Conservation (phyloP, 2,113 vertebrate species). For the Naja naja region DNA sequence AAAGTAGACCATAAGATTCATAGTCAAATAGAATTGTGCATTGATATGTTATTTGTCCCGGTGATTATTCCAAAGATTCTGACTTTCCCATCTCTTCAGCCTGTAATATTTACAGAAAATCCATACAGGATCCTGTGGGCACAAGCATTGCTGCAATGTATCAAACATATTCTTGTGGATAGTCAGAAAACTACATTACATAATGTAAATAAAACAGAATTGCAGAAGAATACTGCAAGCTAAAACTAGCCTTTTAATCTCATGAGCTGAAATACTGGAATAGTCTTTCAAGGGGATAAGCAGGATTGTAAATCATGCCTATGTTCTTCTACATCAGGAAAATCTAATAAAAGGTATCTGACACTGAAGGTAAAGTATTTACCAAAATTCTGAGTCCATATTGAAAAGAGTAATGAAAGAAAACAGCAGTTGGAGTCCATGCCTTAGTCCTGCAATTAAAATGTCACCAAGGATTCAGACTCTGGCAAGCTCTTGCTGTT, state of each 20-base stretch:
- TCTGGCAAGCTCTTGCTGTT: neutral
- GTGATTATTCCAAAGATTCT: slow-evolving; percentile 1
- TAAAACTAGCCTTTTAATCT: neutral
- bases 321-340: neutral
- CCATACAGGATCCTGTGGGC: neutral
- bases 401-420: neutral
- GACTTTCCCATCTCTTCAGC: neutral
- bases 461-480: neutral
- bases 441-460: slow-evolving; percentile 3
- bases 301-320: neutral
- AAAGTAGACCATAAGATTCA: neutral
- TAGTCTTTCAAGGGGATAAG: neutral
- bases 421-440: neutral
- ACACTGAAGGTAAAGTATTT: neutral
- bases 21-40: neutral
- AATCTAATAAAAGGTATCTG: neutral
- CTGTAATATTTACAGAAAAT: neutral
- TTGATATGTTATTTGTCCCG: neutral
- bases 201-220: neutral
- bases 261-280: neutral
- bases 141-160: neutral
- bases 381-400: neutral
- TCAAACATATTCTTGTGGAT: neutral
- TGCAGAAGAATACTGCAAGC: neutral
- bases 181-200: neutral